Base-by-base conservation (phyloP, 2,113 vertebrate genomes). In the Rafetus swinhoei region DNA sequence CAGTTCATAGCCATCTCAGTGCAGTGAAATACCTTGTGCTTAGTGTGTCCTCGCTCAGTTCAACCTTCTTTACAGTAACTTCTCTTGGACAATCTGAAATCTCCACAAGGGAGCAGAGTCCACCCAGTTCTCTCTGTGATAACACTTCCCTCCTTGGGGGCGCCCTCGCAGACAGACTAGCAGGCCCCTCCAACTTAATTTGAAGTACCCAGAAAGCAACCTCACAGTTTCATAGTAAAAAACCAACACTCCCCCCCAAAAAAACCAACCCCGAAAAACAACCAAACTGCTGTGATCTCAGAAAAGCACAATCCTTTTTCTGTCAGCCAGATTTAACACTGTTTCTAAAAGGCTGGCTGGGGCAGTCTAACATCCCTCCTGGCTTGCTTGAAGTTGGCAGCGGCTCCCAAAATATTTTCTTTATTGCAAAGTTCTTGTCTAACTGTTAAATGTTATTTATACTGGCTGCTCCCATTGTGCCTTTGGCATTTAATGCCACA, bases 361-460 rank as follows among this genome's bases (percentile, higher is more conserved):
- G 55, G 10, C 90, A 87, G 92, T 93, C 93, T 94, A 91, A 91
- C 92, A 94, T 87, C 74, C 86, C 85, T 84, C 54, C 35, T 69
- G 93, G 90, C 95, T 93, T 90, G 93, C 94, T 95, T 96, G 86
- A 94, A 69, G 52, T 77, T 74, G 56, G 93, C 96, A 96, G 93
- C 90, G 89, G 89, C 69, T 87, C 77, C 92, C 53, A 76, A 95
- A 95, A 96, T 86, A 80, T 53, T 89, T 84, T 84, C 84, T 95
- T 92, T 94, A 90, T 90, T 90, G 80, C 90, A 84, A 85, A 96
- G 92, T 93, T 95, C 1, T 1, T 72, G 32, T 86, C 92, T 90
- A 93, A 86, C 90, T 94, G 85, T 25, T 92, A 92, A 90, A 83
- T 85, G 90, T 90, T 95, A 96, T 95, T 97, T 96, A 94, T 89